Conservation (phyloP, 1,140 invertebrate species). For the Melanaphis sacchari region DNA sequence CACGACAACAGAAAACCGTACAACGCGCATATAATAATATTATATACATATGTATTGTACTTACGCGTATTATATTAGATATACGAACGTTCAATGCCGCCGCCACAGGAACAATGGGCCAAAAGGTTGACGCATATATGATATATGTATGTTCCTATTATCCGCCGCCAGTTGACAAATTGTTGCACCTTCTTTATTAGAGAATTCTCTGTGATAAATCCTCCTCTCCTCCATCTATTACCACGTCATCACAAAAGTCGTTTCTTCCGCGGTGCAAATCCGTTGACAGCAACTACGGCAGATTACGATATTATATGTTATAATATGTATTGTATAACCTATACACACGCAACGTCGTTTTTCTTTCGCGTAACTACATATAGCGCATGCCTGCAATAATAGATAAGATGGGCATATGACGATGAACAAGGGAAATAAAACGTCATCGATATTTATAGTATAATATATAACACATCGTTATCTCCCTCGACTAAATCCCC, state of each 20-base stretch:
- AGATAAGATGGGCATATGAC: background rate
- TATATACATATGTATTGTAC: background rate
- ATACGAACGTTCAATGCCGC: background rate
- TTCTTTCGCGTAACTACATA: background rate
- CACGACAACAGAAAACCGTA: background rate
- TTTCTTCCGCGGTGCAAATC: background rate
- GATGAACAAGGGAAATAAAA: background rate
- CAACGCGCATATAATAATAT: background rate
- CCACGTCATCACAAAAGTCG: background rate
- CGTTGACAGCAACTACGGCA: background rate
- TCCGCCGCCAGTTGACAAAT: background rate
- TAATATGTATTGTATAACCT: background rate
- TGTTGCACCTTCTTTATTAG: background rate
- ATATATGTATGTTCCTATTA: background rate
- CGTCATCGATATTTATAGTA: background rate
- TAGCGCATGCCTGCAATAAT: background rate
- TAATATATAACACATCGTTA: background rate
- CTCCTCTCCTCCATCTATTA: background rate
- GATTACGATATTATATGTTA: background rate
- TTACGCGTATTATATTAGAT: background rate
- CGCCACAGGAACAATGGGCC: background rate
- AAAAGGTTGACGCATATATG: background rate
- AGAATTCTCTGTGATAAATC: background rate
- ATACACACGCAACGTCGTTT: background rate
- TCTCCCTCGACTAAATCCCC: background rate